phyloP scores from a whole-genome alignment of 2,888 invertebrate species.

The Drosophila peninsularis region DNA sequence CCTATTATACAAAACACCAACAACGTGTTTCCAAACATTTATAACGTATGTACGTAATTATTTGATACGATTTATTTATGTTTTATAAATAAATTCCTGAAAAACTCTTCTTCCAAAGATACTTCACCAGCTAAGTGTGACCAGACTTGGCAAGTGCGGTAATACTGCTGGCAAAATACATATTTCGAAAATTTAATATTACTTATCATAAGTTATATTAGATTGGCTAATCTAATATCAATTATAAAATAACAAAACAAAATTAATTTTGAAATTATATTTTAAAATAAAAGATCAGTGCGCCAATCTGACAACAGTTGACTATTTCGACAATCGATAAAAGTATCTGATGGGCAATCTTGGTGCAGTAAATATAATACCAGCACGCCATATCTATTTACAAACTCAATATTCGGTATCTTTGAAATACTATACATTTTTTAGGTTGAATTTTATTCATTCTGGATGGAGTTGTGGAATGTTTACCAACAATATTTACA shows the following conservation, averaged over 20 bases:
- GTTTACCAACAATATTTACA: constrained; percentile 44
- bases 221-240: background rate
- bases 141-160: constrained; percentile 20
- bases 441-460: constrained; percentile 52
- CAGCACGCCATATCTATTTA: background rate
- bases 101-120: constrained; percentile 69
- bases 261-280: background rate
- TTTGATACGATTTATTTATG: constrained; percentile 60
- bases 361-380: background rate
- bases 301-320: background rate
- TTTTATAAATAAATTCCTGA: constrained; percentile 67
- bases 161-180: constrained; percentile 15
- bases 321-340: background rate
- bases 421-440: constrained; percentile 9
- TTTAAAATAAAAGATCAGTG: background rate
- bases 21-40: constrained; percentile 78
- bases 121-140: constrained; percentile 60
- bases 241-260: background rate
- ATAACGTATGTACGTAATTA: constrained; percentile 69
- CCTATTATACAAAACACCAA: constrained; percentile 72
- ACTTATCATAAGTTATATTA: background rate
- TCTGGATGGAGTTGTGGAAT: constrained; percentile 55
- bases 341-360: background rate
- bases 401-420: constrained; percentile 8
- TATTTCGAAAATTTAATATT: background rate